Evolutionary conservation across 2,888 invertebrate genomes (phyloP).

Genomic region (Athrips mouffetella): DNA sequence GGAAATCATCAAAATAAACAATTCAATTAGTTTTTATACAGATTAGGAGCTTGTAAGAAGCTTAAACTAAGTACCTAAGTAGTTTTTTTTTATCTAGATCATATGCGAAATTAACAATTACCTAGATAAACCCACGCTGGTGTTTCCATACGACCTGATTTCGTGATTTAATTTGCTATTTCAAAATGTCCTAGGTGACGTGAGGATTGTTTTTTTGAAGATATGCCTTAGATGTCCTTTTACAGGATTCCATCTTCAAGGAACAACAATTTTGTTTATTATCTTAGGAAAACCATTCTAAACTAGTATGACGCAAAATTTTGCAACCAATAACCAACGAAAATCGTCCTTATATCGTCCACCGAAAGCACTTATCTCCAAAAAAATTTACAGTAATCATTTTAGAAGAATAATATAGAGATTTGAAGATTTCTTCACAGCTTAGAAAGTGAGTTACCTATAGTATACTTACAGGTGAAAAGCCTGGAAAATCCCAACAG

Average conservation of each 20-base stretch:
- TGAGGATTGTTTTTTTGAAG: no score
- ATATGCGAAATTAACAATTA: conserved; percentile 1
- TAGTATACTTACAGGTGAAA: background rate
- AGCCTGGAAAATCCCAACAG: background rate
- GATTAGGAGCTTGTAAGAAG: no score
- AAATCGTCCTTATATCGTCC: no score
- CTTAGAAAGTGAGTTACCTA: background rate
- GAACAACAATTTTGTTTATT: conserved; percentile 3
- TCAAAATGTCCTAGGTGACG: conserved; percentile 8
- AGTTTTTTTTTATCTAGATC: background rate
- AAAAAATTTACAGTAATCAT: no score
- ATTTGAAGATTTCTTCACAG: background rate
- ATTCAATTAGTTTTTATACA: no score
- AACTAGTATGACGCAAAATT: no score
- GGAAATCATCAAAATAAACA: background rate
- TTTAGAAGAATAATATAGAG: background rate
- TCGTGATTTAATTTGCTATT: conserved; percentile 16
- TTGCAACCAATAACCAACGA: no score
- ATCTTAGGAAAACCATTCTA: no score
- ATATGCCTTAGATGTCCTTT: no score
- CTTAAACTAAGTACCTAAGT: no score
- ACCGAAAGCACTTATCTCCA: no score
- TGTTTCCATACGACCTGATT: conserved; percentile 16
- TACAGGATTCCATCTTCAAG: no score
- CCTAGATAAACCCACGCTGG: conserved; percentile 10